These are phyloP conservation scores for Trichacis sp. DNA, from an alignment of 2,888 invertebrate species.

Conservation along the genomic window DNA sequence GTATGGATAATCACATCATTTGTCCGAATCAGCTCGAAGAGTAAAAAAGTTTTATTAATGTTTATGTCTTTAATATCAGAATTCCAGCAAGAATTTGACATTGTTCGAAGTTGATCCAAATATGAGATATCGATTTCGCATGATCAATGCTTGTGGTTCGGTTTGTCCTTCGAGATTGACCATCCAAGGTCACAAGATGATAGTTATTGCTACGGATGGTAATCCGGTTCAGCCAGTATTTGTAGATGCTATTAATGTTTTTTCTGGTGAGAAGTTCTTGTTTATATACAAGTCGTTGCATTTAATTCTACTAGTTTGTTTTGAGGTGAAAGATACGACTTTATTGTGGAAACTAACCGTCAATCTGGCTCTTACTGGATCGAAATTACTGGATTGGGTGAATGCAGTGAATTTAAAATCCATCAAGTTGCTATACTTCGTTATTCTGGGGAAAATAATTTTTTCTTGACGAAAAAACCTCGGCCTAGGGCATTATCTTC, in stretches of 20 bases:
- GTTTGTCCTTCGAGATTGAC: slow-evolving; percentile 71
- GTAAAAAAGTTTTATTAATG: neutral
- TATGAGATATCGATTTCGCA: slow-evolving; percentile 71
- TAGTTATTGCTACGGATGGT: slow-evolving; percentile 72
- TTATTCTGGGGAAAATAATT: slow-evolving; percentile 22
- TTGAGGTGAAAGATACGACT: slow-evolving; percentile 75
- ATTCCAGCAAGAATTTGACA: slow-evolving; percentile 45
- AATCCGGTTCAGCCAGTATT: slow-evolving; percentile 69
- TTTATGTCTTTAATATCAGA: neutral
- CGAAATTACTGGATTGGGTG: slow-evolving; percentile 44
- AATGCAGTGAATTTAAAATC: slow-evolving; percentile 26
- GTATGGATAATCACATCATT: too few species aligned
- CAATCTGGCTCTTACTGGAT: slow-evolving; percentile 53
- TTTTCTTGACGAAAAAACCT: neutral
- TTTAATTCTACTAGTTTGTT: neutral
- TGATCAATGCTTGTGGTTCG: slow-evolving; percentile 72
- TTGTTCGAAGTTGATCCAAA: slow-evolving; percentile 65
- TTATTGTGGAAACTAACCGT: slow-evolving; percentile 71
- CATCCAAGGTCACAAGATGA: slow-evolving; percentile 71
- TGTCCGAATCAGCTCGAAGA: too few species aligned
- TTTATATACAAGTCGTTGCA: too few species aligned
- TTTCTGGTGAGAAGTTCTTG: slow-evolving; percentile 68
- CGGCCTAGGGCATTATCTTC: neutral
- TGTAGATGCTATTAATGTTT: slow-evolving; percentile 67
- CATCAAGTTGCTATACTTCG: slow-evolving; percentile 47